A percentile compares a stretch with the other conserved stretches of the same genome.
These are phyloP conservation scores for Atta texana DNA, from an alignment of 1,140 invertebrate genomes.

Conservation along the genomic window DNA sequence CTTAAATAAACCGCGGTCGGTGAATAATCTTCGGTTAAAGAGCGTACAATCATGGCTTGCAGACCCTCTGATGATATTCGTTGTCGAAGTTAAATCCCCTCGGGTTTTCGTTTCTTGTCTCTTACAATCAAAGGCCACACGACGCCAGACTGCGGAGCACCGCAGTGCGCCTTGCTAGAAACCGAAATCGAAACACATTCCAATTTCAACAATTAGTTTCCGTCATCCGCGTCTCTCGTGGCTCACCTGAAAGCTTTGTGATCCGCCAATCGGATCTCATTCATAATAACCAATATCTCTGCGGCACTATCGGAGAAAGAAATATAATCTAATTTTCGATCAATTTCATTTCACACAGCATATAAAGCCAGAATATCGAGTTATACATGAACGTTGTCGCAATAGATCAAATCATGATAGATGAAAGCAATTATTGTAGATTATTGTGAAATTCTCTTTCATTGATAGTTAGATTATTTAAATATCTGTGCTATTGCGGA, in stretches of 20 bases:
- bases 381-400: background rate
- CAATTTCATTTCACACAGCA: background rate
- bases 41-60: conserved; percentile 30
- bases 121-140: conserved; percentile 53
- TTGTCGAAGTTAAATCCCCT: conserved; percentile 68
- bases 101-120: conserved; percentile 61
- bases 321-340: conserved; percentile 15
- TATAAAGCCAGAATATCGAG: background rate
- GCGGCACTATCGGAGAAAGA: conserved; percentile 7
- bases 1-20: conserved; percentile 75
- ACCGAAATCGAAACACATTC: conserved; percentile 61
- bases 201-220: conserved; percentile 68
- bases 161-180: conserved; percentile 52
- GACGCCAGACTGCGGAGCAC: conserved; percentile 48
- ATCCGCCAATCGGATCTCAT: conserved; percentile 34
- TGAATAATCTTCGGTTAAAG: conserved; percentile 70
- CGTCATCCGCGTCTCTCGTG: conserved; percentile 57
- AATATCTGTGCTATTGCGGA: background rate
- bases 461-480: background rate
- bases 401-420: background rate
- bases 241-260: conserved; percentile 48
- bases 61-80: conserved; percentile 72
- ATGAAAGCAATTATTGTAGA: background rate
- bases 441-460: conserved; percentile 5
- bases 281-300: conserved; percentile 29